A percentile compares a stretch with the other conserved stretches of the same genome.
phyloP scores from a whole-genome alignment of 2,797 vertebrate species.

The Euthynnus affinis region DNA sequence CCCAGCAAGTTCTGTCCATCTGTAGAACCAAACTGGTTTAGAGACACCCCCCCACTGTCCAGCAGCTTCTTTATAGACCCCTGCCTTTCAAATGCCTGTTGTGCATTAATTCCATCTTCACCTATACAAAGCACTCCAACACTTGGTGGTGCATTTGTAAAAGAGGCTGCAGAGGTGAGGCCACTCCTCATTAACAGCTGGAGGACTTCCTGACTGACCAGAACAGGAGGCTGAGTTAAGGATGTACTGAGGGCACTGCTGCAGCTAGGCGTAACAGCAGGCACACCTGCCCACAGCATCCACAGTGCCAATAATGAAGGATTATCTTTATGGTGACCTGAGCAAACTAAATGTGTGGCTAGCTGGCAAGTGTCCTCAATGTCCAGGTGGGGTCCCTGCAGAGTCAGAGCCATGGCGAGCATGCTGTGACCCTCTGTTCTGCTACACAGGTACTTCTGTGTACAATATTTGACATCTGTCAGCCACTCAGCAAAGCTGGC shows the following conservation, averaged over 20 bases:
- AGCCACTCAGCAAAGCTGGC: constrained; percentile 91
- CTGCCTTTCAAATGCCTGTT: constrained; percentile 72
- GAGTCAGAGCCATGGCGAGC: constrained; percentile 86
- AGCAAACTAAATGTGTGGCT: constrained; percentile 83
- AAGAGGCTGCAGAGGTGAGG: constrained; percentile 62
- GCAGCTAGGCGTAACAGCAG: constrained; percentile 63
- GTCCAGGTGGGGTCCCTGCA: constrained; percentile 73
- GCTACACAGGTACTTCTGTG: constrained; percentile 88
- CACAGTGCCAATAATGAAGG: constrained; percentile 86
- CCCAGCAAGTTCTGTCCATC: constrained; percentile 84
- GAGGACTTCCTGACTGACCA: constrained; percentile 82
- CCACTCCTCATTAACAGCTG: constrained; percentile 85
- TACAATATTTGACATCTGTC: constrained; percentile 90
- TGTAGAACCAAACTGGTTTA: constrained; percentile 77
- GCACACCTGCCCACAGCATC: constrained; percentile 86
- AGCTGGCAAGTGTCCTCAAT: constrained; percentile 81
- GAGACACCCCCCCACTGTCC: constrained; percentile 77
- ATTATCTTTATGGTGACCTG: constrained; percentile 81
- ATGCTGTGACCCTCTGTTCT: constrained; percentile 85
- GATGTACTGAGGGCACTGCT: constrained; percentile 20
- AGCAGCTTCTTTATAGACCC: constrained; percentile 79
- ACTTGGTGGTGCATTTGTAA: constrained; percentile 58
- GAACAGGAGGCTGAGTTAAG: constrained; percentile 63
- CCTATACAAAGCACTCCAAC: constrained; percentile 58
- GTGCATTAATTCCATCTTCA: constrained; percentile 59